Evolutionary conservation across 2,888 invertebrate genomes (phyloP).

Genomic region (Dermolepida albohirtum): DNA sequence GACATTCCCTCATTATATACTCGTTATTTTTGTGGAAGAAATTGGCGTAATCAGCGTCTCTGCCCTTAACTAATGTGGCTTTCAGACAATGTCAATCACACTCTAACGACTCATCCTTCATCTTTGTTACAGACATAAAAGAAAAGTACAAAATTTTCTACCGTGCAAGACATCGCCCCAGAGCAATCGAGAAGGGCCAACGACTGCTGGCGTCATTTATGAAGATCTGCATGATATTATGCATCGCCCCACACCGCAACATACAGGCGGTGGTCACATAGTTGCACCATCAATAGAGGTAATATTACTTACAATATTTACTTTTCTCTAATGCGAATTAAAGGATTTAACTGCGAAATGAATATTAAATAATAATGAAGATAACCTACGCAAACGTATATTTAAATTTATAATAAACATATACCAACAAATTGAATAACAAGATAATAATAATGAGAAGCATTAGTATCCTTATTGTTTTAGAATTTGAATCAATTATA

Average conservation of each 20-base stretch:
- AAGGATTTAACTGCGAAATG: too few relatives aligned
- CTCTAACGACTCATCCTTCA: constrained; percentile 13
- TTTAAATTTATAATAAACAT: too few relatives aligned
- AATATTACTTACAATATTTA: constrained; percentile 45
- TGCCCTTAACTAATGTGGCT: neutral
- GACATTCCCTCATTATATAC: neutral
- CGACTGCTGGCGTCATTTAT: constrained; percentile 75
- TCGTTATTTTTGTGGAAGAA: neutral
- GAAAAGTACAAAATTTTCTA: constrained; percentile 86
- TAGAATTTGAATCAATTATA: too few relatives aligned
- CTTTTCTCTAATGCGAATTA: constrained; percentile 21
- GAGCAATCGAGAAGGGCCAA: constrained; percentile 68
- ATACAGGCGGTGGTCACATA: constrained; percentile 60
- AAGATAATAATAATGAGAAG: too few relatives aligned
- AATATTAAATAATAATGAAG: too few relatives aligned
- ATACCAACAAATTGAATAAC: too few relatives aligned
- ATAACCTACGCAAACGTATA: too few relatives aligned
- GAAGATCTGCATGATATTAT: constrained; percentile 81
- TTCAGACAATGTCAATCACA: neutral
- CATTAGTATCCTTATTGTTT: too few relatives aligned
- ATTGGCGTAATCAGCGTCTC: too few relatives aligned
- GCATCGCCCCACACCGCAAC: constrained; percentile 65
- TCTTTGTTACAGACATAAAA: constrained; percentile 79
- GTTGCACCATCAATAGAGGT: constrained; percentile 68
- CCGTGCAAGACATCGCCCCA: constrained; percentile 83